A percentile compares a stretch with the other conserved stretches of the same genome.
phyloP scores from a whole-genome alignment of 2,888 invertebrate genomes.

The Idaea straminata region DNA sequence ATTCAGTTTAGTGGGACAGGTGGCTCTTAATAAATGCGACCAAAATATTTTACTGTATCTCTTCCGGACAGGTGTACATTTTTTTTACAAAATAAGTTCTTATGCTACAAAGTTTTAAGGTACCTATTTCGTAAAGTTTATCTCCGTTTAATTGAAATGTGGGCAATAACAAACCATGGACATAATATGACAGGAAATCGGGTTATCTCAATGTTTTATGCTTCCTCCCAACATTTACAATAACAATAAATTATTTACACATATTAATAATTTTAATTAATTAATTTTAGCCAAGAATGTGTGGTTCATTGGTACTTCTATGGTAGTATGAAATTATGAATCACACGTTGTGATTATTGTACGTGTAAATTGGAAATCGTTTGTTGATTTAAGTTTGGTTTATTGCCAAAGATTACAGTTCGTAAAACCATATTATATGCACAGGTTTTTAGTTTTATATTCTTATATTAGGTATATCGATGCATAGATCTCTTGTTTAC shows the following conservation, averaged over 20 bases:
- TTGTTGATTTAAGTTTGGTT: conserved; percentile 5
- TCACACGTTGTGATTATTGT: conserved; percentile 8
- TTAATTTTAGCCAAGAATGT: conserved; percentile 13
- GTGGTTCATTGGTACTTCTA: conserved; percentile 27
- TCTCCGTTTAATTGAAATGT: conserved; percentile 12
- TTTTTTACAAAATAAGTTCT: conserved; percentile 9
- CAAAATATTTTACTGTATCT: conserved; percentile 13
- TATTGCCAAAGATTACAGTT: neutral
- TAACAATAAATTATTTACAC: conserved; percentile 35
- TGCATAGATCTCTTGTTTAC: no score
- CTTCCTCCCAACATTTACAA: conserved; percentile 50
- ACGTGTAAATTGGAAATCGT: conserved; percentile 4
- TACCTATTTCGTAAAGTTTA: neutral
- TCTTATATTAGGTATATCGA: no score
- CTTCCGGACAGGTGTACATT: conserved; percentile 16
- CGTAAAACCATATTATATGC: neutral
- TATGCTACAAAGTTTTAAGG: neutral
- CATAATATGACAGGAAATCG: conserved; percentile 59
- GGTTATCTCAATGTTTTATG: conserved; percentile 60
- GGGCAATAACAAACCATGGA: conserved; percentile 30
- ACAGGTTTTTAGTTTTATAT: neutral
- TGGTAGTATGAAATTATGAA: neutral
- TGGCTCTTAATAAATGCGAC: neutral
- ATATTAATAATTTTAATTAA: conserved; percentile 23
- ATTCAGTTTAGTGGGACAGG: neutral